These are phyloP conservation scores for Rhabdomys dilectus DNA, from an alignment of 2,113 vertebrate species.

Conservation along the genomic window DNA sequence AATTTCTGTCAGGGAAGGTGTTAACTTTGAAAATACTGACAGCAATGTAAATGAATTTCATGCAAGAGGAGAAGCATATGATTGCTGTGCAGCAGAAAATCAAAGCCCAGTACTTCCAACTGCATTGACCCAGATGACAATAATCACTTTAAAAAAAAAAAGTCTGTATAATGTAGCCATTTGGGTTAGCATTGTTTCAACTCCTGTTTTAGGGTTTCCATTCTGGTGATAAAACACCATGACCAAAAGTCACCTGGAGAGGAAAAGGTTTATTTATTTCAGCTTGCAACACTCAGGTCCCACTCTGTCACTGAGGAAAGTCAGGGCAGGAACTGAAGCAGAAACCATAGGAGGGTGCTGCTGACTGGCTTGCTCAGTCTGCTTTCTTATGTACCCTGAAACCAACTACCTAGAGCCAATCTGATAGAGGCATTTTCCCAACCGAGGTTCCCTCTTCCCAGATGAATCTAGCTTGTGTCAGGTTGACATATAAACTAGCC, in stretches of 20 bases:
- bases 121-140: neutral
- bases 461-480: neutral
- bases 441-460: neutral
- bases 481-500: neutral
- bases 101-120: neutral
- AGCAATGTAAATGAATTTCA: neutral
- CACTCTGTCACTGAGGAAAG: neutral
- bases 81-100: neutral
- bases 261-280: neutral
- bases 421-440: neutral
- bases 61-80: neutral
- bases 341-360: neutral
- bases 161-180: neutral
- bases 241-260: neutral
- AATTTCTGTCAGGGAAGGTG: neutral
- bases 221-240: neutral
- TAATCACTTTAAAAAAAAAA: neutral
- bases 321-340: neutral
- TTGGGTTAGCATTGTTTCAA: neutral
- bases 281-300: neutral
- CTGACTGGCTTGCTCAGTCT: neutral
- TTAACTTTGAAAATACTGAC: constrained; percentile 26
- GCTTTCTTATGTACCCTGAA: neutral
- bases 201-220: neutral
- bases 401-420: neutral